phyloP scores from a whole-genome alignment of 2,113 vertebrate genomes.

The Brachyhypopomus gauderio region DNA sequence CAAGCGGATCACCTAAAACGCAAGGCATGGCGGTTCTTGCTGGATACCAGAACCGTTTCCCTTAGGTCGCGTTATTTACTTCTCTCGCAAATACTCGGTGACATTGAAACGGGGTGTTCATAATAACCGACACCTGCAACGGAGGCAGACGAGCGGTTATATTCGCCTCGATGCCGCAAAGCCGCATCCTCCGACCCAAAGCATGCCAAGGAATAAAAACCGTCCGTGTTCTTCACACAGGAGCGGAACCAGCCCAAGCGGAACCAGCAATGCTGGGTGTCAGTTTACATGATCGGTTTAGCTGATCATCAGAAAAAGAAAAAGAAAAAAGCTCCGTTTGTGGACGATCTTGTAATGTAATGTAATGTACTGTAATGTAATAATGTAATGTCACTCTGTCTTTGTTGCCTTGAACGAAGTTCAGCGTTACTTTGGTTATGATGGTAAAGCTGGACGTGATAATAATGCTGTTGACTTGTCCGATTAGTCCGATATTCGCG shows the following conservation, averaged over 20 bases:
- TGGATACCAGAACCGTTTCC: background rate
- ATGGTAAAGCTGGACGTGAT: slow-evolving; percentile 11
- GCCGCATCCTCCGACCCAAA: background rate
- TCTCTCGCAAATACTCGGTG: slow-evolving; percentile 2
- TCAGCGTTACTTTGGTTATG: slow-evolving; percentile 48
- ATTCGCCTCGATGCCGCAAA: slow-evolving; percentile 37
- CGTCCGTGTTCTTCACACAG: background rate
- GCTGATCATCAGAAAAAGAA: too few relatives aligned
- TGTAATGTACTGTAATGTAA: too few relatives aligned
- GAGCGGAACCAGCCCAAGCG: slow-evolving; percentile 11
- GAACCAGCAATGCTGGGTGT: background rate
- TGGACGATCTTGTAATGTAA: too few relatives aligned
- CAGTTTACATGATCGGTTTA: background rate
- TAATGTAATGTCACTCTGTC: too few relatives aligned
- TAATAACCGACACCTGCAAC: slow-evolving; percentile 71
- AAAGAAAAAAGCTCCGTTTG: too few relatives aligned
- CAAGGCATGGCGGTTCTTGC: background rate
- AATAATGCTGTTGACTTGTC: slow-evolving; percentile 2
- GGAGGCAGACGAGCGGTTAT: slow-evolving; percentile 23
- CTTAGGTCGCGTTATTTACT: background rate
- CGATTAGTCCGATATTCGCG: too few relatives aligned
- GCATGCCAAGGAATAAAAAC: slow-evolving; percentile 27
- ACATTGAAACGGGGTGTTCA: slow-evolving; percentile 51
- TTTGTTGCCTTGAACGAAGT: slow-evolving; percentile 25
- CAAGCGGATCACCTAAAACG: slow-evolving; percentile 26